Evolutionary conservation across 2,888 invertebrate genomes (phyloP).

Genomic region (Parapristionchus giblindavisi): DNA sequence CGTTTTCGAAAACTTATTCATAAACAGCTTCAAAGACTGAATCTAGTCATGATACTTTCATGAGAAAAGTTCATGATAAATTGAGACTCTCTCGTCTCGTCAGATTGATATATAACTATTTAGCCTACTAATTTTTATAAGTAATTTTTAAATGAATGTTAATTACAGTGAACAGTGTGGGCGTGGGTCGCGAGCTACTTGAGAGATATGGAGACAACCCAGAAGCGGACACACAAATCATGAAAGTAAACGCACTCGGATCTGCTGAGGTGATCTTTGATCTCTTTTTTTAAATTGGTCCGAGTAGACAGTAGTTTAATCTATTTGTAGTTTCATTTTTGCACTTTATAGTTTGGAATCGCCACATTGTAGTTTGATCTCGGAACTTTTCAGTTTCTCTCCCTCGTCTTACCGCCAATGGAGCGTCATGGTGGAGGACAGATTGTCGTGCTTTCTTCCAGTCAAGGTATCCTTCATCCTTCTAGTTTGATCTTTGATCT

Average conservation of each 20-base stretch:
- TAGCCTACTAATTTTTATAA: no score
- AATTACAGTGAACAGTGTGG: slow-evolving; percentile 65
- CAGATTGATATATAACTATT: no score
- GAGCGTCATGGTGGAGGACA: slow-evolving; percentile 66
- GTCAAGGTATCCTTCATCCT: slow-evolving; percentile 48
- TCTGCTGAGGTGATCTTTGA: slow-evolving; percentile 55
- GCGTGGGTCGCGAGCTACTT: slow-evolving; percentile 64
- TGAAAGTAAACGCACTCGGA: slow-evolving; percentile 65
- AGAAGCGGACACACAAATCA: slow-evolving; percentile 60
- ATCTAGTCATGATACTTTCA: neutral
- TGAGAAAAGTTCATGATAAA: slow-evolving; percentile 9
- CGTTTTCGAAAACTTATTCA: no score
- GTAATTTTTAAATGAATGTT: slow-evolving; percentile 2
- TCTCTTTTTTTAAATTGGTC: neutral
- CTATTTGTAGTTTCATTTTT: neutral
- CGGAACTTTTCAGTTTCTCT: slow-evolving; percentile 63
- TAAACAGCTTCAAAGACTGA: no score
- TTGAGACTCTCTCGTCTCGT: no score
- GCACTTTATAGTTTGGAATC: neutral
- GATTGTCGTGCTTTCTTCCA: slow-evolving; percentile 65
- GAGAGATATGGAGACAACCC: slow-evolving; percentile 67
- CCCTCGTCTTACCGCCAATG: slow-evolving; percentile 64
- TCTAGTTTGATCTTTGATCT: slow-evolving; percentile 12
- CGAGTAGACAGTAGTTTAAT: neutral
- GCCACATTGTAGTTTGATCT: neutral